These are phyloP conservation scores for Martes martes DNA, from an alignment of 2,113 vertebrate species.

Conservation along the genomic window DNA sequence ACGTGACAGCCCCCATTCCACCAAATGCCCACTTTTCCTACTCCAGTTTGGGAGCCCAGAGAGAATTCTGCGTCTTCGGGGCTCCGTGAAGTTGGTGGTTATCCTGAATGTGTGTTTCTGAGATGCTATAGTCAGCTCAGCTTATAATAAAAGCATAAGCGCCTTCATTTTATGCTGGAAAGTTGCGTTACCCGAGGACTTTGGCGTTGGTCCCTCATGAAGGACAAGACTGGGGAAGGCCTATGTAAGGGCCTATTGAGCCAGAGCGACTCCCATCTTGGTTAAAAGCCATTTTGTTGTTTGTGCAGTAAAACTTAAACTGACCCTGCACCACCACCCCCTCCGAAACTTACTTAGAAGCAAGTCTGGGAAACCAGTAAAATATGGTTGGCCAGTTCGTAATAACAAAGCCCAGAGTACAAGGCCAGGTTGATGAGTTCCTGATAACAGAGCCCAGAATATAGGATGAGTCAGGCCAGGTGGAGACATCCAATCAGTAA, in stretches of 20 bases:
- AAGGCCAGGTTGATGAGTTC: too few species aligned
- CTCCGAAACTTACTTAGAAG: too few species aligned
- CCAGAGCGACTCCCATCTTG: too few species aligned
- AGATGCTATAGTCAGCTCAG: neutral
- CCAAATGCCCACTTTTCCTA: neutral
- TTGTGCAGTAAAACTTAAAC: too few species aligned
- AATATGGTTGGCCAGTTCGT: too few species aligned
- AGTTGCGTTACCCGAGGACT: neutral
- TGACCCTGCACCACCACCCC: too few species aligned
- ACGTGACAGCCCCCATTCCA: neutral
- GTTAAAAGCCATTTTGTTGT: too few species aligned
- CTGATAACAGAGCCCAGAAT: too few species aligned
- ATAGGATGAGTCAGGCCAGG: too few species aligned
- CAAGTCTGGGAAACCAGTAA: too few species aligned
- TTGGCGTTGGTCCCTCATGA: neutral
- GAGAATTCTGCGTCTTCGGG: neutral
- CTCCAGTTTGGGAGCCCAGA: neutral
- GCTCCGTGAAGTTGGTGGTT: neutral
- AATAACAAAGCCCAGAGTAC: too few species aligned
- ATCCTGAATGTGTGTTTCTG: neutral
- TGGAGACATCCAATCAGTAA: too few species aligned
- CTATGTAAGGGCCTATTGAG: neutral
- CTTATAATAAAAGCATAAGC: neutral
- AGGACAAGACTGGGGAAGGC: neutral
- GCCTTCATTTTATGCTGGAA: neutral